Conservation (phyloP, 2,888 invertebrate genomes). For the Idaea aversata region DNA sequence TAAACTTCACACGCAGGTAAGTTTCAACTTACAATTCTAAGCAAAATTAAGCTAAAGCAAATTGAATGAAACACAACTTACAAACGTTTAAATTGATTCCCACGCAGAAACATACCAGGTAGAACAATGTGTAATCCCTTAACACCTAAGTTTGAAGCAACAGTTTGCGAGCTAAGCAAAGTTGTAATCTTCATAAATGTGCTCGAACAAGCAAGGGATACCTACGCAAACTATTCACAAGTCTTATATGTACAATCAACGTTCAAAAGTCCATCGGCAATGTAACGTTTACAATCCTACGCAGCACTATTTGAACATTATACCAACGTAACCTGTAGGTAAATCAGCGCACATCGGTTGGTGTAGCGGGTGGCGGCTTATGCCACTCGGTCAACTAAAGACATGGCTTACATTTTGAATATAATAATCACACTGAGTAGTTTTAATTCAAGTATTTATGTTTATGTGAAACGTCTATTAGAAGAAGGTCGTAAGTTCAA, state of each 20-base stretch:
- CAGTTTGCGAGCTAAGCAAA: conserved; percentile 33
- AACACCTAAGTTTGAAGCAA: conserved; percentile 23
- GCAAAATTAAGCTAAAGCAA: neutral
- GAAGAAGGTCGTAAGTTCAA: too few relatives aligned
- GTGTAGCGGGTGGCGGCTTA: too few relatives aligned
- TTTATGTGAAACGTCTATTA: too few relatives aligned
- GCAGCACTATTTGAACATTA: too few relatives aligned
- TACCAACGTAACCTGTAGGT: too few relatives aligned
- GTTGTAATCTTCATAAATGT: conserved; percentile 27
- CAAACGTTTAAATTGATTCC: conserved; percentile 1
- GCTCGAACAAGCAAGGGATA: conserved; percentile 10
- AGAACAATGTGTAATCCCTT: conserved; percentile 3
- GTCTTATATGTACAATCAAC: neutral
- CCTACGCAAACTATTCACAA: conserved; percentile 13
- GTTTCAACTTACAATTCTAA: neutral
- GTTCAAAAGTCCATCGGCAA: too few relatives aligned
- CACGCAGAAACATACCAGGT: neutral
- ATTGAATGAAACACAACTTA: neutral
- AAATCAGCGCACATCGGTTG: too few relatives aligned
- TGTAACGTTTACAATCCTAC: too few relatives aligned
- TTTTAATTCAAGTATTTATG: too few relatives aligned
- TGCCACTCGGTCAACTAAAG: too few relatives aligned
- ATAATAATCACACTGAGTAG: too few relatives aligned
- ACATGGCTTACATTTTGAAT: too few relatives aligned
- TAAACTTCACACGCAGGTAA: neutral